Evolutionary conservation across 2,888 invertebrate genomes (phyloP).

Genomic region (Drosophila leonis): DNA sequence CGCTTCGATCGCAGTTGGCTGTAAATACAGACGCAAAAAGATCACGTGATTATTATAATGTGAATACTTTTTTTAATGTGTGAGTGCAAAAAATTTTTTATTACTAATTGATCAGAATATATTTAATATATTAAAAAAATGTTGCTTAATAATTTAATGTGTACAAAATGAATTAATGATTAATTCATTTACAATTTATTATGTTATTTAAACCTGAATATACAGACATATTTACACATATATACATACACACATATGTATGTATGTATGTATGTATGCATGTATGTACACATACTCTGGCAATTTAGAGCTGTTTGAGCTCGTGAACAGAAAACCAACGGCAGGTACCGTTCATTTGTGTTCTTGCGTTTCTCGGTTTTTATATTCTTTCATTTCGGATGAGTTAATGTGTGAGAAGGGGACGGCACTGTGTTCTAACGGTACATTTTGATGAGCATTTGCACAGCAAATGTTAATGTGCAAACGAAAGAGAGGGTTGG

Average conservation of each 20-base stretch:
- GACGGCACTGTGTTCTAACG: background rate
- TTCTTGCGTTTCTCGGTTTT: background rate
- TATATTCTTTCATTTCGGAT: background rate
- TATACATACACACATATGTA: background rate
- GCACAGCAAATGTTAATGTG: background rate
- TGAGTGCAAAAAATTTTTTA: background rate
- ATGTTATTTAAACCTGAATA: background rate
- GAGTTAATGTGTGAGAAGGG: background rate
- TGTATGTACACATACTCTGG: background rate
- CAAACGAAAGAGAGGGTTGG: background rate
- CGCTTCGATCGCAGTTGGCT: background rate
- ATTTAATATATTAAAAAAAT: background rate
- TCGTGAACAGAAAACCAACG: background rate
- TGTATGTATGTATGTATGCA: background rate
- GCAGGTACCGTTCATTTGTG: background rate
- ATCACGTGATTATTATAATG: background rate
- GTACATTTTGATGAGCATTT: slow-evolving; percentile 1
- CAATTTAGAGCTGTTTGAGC: background rate
- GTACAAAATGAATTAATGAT: background rate
- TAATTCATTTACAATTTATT: background rate
- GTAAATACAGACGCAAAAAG: background rate
- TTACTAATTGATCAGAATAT: background rate
- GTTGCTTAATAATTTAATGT: background rate
- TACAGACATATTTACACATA: background rate
- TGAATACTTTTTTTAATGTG: background rate